These are phyloP conservation scores for Fukomys damarensis DNA, from an alignment of 2,113 vertebrate genomes.

Conservation along the genomic window DNA sequence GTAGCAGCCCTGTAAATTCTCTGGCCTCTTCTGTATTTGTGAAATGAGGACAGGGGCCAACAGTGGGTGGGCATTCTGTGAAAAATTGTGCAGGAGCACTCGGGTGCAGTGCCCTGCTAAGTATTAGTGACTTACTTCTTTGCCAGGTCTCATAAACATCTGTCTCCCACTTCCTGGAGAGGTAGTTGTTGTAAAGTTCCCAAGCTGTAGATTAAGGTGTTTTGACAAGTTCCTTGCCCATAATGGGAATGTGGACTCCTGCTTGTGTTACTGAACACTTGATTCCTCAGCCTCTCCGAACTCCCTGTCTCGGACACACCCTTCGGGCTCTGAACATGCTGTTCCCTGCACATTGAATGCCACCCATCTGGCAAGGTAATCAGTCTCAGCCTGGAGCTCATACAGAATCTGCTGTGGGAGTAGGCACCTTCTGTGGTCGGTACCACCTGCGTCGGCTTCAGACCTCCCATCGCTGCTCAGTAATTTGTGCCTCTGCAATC, in stretches of 20 bases:
- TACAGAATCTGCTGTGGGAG: fast-evolving
- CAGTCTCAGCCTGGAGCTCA: not conserved
- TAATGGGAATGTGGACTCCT: not conserved
- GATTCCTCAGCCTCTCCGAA: not conserved
- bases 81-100: not conserved
- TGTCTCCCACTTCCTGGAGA: not conserved
- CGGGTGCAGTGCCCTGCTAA: not conserved
- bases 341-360: not conserved
- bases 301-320: not conserved
- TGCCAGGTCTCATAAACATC: not conserved
- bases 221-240: not conserved
- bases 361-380: not conserved
- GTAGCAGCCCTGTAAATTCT: not conserved
- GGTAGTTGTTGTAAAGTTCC: not conserved
- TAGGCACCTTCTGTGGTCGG: not conserved
- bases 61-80: not conserved
- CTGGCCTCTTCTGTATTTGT: not conserved
- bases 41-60: not conserved
- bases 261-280: not conserved
- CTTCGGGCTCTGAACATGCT: not conserved
- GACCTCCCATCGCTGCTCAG: not conserved
- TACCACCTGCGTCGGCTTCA: not conserved
- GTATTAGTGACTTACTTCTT: not conserved
- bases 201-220: not conserved
- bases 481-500: too few species aligned